Conservation (phyloP, 2,888 invertebrate genomes). For the Pristionchus arcanus region DNA sequence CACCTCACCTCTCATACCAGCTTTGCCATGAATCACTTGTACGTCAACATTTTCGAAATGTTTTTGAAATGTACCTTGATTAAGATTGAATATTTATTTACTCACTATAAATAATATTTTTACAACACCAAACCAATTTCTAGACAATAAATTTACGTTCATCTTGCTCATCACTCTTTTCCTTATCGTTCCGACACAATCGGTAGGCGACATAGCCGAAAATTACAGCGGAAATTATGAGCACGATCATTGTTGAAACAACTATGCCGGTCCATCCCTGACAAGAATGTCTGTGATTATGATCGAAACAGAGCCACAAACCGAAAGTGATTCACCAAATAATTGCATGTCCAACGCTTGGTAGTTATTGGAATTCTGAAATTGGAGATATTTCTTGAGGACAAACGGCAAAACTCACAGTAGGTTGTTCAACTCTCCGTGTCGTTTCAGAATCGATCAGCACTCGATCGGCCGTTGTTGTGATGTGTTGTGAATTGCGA, state of each 20-base stretch:
- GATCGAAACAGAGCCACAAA: neutral
- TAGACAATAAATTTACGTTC: neutral
- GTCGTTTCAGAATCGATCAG: no score
- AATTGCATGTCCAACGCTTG: neutral
- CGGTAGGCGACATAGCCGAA: neutral
- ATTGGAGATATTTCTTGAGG: no score
- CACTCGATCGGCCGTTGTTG: no score
- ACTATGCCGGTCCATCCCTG: neutral
- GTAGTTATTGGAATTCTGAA: neutral
- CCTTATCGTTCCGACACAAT: neutral
- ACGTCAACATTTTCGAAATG: neutral
- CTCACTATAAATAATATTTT: neutral
- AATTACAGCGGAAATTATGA: neutral
- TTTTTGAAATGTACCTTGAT: neutral
- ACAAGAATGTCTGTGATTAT: neutral
- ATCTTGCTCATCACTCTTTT: neutral
- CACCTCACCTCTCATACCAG: neutral
- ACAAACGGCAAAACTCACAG: no score
- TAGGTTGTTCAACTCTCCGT: no score
- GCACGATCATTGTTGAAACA: neutral
- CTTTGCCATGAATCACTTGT: neutral
- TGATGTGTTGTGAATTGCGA: no score
- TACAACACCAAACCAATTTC: neutral
- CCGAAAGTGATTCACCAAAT: neutral
- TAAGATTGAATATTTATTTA: neutral